These are phyloP conservation scores for Zelleria hepariella DNA, from an alignment of 2,888 invertebrate genomes.

Conservation along the genomic window DNA sequence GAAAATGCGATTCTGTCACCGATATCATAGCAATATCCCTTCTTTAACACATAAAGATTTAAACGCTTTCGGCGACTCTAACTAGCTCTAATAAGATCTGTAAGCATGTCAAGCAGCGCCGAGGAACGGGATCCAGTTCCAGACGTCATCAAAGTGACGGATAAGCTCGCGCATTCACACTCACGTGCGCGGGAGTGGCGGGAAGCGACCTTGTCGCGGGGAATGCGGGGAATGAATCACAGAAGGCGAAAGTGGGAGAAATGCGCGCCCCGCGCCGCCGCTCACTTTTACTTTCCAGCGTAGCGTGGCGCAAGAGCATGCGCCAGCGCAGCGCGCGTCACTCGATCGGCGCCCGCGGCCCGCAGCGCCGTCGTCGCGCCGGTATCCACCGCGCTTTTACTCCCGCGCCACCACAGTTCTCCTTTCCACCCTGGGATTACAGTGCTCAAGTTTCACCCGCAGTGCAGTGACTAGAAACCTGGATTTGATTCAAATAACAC, in stretches of 20 bases:
- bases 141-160: too few species aligned
- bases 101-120: too few species aligned
- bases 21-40: too few species aligned
- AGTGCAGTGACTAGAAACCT: conserved; percentile 40
- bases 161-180: not conserved
- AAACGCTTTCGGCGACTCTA: too few species aligned
- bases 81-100: too few species aligned
- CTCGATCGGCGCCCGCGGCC: conserved; percentile 71
- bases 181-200: conserved; percentile 41
- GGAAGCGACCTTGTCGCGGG: conserved; percentile 60
- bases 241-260: conserved; percentile 70
- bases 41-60: too few species aligned
- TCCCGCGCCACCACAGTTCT: conserved; percentile 27
- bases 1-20: too few species aligned
- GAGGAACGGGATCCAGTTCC: too few species aligned
- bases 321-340: conserved; percentile 54
- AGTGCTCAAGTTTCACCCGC: conserved; percentile 42
- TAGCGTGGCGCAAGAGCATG: conserved; percentile 67
- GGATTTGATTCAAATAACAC: too few species aligned
- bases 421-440: conserved; percentile 59
- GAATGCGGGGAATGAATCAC: conserved; percentile 46
- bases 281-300: conserved; percentile 68
- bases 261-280: conserved; percentile 58
- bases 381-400: conserved; percentile 19
- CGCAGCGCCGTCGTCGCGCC: conserved; percentile 68